Evolutionary conservation across 2,113 vertebrate species (phyloP), one percentile per base, ranked within the genome.

Genomic region (Chamaea fasciata): DNA sequence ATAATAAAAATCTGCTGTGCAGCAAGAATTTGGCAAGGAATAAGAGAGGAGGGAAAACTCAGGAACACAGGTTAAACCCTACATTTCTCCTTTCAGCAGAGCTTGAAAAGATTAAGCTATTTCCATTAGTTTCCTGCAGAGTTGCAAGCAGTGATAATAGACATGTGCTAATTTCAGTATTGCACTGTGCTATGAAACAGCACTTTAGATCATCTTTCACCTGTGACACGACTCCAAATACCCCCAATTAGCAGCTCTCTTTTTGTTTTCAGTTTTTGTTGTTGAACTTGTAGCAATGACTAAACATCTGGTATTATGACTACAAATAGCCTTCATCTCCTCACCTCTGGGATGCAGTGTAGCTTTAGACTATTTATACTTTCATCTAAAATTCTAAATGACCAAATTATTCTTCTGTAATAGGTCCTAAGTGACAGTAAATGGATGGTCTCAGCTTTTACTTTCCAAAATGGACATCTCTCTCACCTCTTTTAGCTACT

Each of bases 261-360:
- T 95, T 96, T 96, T 82, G 80, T 94, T 95, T 97, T 65, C 74
- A 39, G 87, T 33, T 92, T 91, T 94, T 96, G 65, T 79, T 95
- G 84, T 95, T 95, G 67, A 92, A 97, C 97, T 98, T 96, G 94
- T 42, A 96, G 87, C 85, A 98, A 94, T 88, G 87, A 73, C 77
- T 97, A 96, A 98, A 97, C 97, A 98, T 98, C 96, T 98, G 97
- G 93, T 95, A 94, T 83, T 95, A 75, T 95, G 93, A 68, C 94
- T 92, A 91, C 91, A 95, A 95, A 97, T 86, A 81, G 87, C 83
- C 95, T 98, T 94, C 76, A 90, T 97, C 77, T 97, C 91, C 83
- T 92, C 76, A 97, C 97, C 79, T 97, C 52, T 93, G 97, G 97
- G 97, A 97, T 92, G 83, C 44, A 87, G 24, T 44, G 31, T 69